These are phyloP conservation scores for Psilanteris sp. DNA, from an alignment of 1,140 invertebrate species.

Conservation along the genomic window DNA sequence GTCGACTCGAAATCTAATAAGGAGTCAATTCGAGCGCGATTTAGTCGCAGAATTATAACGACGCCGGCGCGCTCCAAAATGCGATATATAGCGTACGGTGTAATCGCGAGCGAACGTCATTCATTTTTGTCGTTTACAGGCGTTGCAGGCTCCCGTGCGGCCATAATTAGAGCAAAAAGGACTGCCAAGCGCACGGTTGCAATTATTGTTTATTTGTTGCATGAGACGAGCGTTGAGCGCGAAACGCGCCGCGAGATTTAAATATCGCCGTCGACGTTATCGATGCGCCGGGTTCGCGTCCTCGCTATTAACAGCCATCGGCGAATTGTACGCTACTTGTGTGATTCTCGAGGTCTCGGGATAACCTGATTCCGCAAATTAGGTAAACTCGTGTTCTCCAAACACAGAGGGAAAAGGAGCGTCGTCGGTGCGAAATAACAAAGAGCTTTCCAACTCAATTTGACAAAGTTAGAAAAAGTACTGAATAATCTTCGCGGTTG, in stretches of 20 bases:
- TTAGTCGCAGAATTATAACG: slow-evolving; percentile 52
- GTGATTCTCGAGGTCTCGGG: too few relatives aligned
- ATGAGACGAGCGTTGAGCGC: slow-evolving; percentile 25
- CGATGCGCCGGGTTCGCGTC: too few relatives aligned
- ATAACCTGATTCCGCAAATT: too few relatives aligned
- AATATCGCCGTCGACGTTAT: slow-evolving; percentile 22
- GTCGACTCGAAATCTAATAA: slow-evolving; percentile 45
- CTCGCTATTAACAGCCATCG: too few relatives aligned
- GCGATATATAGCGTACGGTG: slow-evolving; percentile 46
- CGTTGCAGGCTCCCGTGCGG: slow-evolving; percentile 38
- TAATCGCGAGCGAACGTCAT: slow-evolving; percentile 24
- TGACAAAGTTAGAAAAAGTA: too few relatives aligned
- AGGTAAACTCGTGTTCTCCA: too few relatives aligned
- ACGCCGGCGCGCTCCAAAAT: slow-evolving; percentile 35
- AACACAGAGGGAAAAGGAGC: too few relatives aligned
- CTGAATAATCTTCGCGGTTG: too few relatives aligned
- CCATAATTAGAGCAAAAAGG: slow-evolving; percentile 26
- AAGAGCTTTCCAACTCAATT: too few relatives aligned
- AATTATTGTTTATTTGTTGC: slow-evolving; percentile 58
- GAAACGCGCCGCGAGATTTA: slow-evolving; percentile 28
- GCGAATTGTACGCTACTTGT: too few relatives aligned
- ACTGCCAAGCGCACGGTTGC: slow-evolving; percentile 6
- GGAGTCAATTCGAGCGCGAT: slow-evolving; percentile 49
- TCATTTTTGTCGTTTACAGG: slow-evolving; percentile 56
- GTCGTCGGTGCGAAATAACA: too few relatives aligned